Conservation (phyloP, 2,888 invertebrate genomes). For the Euplexia lucipara region DNA sequence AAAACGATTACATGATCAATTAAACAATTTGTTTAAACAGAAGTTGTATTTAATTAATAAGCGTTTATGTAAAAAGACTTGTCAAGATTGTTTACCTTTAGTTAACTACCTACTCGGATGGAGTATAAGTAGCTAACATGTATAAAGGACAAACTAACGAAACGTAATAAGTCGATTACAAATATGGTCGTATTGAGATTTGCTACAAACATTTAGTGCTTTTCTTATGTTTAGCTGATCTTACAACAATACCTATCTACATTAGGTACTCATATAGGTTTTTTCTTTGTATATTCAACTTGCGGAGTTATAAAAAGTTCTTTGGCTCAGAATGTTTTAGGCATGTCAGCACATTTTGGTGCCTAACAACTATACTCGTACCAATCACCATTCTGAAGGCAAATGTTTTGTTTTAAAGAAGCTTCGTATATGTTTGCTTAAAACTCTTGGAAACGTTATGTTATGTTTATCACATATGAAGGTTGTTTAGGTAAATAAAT, state of each 20-base stretch:
- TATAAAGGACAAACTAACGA: slow-evolving; percentile 7
- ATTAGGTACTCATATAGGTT: slow-evolving; percentile 14
- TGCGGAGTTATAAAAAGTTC: slow-evolving; percentile 11
- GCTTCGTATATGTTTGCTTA: background rate
- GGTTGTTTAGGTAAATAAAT: no score
- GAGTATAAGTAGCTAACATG: slow-evolving; percentile 29
- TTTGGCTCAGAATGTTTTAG: slow-evolving; percentile 8
- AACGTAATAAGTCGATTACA: slow-evolving; percentile 13
- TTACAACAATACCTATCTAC: background rate
- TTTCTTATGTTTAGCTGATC: slow-evolving; percentile 22
- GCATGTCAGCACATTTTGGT: slow-evolving; percentile 15
- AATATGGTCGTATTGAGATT: slow-evolving; percentile 20
- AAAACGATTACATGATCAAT: no score
- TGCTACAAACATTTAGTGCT: slow-evolving; percentile 14
- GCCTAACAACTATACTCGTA: slow-evolving; percentile 3
- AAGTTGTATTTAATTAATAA: no score
- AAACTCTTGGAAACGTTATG: background rate
- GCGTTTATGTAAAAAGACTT: no score
- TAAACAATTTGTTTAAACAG: no score
- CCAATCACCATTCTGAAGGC: slow-evolving; percentile 20
- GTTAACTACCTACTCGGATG: no score
- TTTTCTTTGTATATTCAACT: slow-evolving; percentile 25
- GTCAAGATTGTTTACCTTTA: no score
- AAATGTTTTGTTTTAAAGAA: slow-evolving; percentile 18
- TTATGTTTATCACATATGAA: background rate